These are phyloP conservation scores for Nannospalax galili DNA, from an alignment of 2,113 vertebrate genomes.

Conservation along the genomic window DNA sequence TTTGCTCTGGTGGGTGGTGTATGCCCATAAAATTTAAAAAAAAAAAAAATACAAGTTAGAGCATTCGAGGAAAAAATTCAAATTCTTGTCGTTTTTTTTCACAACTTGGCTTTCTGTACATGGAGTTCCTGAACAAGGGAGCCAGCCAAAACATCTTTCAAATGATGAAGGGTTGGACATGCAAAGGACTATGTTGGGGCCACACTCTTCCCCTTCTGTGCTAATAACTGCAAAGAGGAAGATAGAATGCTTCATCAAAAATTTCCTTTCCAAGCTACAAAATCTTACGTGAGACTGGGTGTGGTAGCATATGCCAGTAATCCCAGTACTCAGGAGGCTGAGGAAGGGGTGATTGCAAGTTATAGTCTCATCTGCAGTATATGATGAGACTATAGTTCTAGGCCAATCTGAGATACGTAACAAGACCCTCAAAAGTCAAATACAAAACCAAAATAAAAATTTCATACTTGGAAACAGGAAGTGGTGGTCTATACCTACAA, in stretches of 20 bases:
- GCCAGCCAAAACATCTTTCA: slow-evolving; percentile 41
- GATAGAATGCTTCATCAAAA: background rate
- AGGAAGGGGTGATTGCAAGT: no score
- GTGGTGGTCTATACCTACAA: background rate
- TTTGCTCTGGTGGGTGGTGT: background rate
- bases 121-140: slow-evolving; percentile 43
- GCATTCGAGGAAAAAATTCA: slow-evolving; percentile 26
- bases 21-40: background rate
- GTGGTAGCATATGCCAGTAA: background rate
- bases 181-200: background rate
- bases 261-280: slow-evolving; percentile 43
- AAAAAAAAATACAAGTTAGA: background rate
- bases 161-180: background rate
- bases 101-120: slow-evolving; percentile 59
- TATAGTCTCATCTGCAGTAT: background rate
- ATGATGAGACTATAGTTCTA: background rate
- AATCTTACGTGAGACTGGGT: slow-evolving; percentile 60
- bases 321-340: background rate
- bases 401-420: background rate
- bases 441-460: background rate
- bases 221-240: slow-evolving; percentile 11
- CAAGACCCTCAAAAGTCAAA: background rate
- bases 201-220: background rate
- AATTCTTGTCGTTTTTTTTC: slow-evolving; percentile 22
- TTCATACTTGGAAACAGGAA: background rate